A percentile compares a stretch with the other conserved stretches of the same genome.
These are phyloP conservation scores for Archocentrus centrarchus DNA, from an alignment of 2,113 vertebrate species.

Conservation along the genomic window DNA sequence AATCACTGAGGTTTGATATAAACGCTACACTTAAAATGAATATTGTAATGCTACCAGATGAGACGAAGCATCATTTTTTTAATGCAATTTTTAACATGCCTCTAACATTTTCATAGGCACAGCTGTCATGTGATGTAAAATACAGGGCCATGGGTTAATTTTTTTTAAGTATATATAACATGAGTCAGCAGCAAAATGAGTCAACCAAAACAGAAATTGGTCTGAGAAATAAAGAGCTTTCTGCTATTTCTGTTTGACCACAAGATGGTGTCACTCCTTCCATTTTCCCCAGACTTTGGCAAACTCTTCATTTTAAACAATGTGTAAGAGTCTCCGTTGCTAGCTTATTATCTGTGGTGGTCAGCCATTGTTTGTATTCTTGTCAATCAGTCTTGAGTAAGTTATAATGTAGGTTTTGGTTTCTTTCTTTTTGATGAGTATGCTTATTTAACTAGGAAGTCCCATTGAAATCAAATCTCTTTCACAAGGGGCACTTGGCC, in stretches of 20 bases:
- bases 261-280: conserved; percentile 6
- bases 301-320: not conserved
- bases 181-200: not conserved
- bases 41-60: not conserved
- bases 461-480: not conserved
- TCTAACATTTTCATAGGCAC: not conserved
- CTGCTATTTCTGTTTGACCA: not conserved
- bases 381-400: rapidly evolving
- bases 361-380: not conserved
- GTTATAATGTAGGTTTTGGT: not conserved
- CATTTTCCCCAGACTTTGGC: not conserved
- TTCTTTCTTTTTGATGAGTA: not conserved
- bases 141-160: not conserved
- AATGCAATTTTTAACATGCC: not conserved
- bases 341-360: not conserved
- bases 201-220: not conserved
- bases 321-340: not conserved
- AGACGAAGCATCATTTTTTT: not conserved
- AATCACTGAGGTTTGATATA: not conserved
- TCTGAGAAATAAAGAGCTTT: not conserved
- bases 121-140: not conserved
- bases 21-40: not conserved
- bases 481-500: not conserved
- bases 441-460: not conserved
- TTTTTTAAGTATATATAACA: not conserved